These are phyloP conservation scores for Nowickia ferox DNA, from an alignment of 2,888 invertebrate genomes.

Conservation along the genomic window DNA sequence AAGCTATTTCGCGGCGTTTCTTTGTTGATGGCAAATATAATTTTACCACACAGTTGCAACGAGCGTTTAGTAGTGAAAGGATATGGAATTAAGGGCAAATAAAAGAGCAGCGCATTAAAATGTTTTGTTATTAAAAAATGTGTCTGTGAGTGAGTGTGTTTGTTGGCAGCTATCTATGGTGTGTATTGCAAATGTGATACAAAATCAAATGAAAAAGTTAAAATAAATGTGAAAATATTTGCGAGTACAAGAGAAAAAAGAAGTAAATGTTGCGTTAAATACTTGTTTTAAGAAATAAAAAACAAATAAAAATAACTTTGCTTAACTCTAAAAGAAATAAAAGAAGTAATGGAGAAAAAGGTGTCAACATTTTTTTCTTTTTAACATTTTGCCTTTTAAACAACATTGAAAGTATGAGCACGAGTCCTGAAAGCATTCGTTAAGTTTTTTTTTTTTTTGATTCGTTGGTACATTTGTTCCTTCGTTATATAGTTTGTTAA, in stretches of 20 bases:
- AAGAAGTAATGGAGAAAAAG: conserved; percentile 52
- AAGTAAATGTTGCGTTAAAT: conserved; percentile 13
- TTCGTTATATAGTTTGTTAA: conserved; percentile 22
- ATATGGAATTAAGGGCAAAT: conserved; percentile 41
- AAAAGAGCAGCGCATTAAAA: conserved; percentile 41
- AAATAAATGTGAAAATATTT: conserved; percentile 24
- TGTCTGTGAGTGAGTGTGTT: conserved; percentile 20
- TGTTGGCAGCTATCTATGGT: conserved; percentile 12
- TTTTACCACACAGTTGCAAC: conserved; percentile 63
- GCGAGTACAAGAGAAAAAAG: not conserved
- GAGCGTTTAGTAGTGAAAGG: conserved; percentile 62
- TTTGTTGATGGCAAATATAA: conserved; percentile 5
- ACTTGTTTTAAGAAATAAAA: not conserved
- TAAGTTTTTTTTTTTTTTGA: conserved; percentile 56
- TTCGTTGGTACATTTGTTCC: conserved; percentile 29
- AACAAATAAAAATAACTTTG: not conserved
- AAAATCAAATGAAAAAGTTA: conserved; percentile 21
- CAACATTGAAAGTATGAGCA: conserved; percentile 69
- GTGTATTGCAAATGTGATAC: conserved; percentile 41
- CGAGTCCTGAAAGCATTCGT: conserved; percentile 62
- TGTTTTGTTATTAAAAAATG: conserved; percentile 48
- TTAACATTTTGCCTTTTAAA: conserved; percentile 44
- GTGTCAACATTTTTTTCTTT: conserved; percentile 65
- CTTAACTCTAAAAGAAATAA: not conserved
- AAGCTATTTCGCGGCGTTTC: conserved; percentile 40